Conservation (phyloP, 2,113 vertebrate species). For the Cariama cristata region DNA sequence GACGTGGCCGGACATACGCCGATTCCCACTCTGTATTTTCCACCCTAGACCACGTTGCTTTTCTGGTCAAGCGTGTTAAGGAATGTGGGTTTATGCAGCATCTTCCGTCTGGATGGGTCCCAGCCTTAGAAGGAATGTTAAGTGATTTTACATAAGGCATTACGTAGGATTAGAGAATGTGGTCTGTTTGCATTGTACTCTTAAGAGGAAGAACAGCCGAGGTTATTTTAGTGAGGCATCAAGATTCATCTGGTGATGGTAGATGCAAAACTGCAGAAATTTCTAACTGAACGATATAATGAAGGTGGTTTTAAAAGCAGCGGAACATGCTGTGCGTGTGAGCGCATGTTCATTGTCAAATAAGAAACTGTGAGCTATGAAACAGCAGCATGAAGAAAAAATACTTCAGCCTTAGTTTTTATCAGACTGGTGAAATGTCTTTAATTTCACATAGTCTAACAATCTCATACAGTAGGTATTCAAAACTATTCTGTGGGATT, state of each 20-base stretch:
- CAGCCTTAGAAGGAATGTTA: constrained; percentile 53
- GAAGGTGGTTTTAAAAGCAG: neutral
- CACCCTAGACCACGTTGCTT: neutral
- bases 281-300: neutral
- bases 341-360: neutral
- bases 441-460: neutral
- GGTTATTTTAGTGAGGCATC: neutral
- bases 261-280: neutral
- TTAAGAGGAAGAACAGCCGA: neutral
- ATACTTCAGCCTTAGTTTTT: neutral
- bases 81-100: constrained; percentile 57
- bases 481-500: neutral
- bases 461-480: neutral
- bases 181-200: constrained; percentile 37
- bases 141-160: constrained; percentile 65
- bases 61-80: constrained; percentile 15
- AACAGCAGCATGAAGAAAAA: neutral
- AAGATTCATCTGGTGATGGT: neutral
- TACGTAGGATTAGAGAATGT: constrained; percentile 48
- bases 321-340: neutral
- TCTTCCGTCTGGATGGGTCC: constrained; percentile 48
- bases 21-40: neutral
- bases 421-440: neutral
- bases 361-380: neutral
- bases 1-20: rapidly evolving